Evolutionary conservation across 2,888 invertebrate genomes (phyloP), one percentile per base, ranked within the genome.

Genomic region (Phoenoteleia sp.): DNA sequence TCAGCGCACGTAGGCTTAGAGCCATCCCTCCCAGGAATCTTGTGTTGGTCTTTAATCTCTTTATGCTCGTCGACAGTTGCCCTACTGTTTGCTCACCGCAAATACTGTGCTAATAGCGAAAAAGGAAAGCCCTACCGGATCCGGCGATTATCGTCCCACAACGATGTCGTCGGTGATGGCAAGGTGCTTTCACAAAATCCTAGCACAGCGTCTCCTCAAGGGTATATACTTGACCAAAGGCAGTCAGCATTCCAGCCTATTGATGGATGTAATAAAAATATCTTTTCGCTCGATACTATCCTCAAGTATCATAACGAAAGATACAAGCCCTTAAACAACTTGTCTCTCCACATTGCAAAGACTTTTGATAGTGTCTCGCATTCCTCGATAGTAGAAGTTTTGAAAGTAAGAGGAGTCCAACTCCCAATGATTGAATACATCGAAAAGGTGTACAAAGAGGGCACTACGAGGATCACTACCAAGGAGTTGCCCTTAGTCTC

Each of bases 381-480:
- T 42, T 3, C 15, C 2, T 62, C 79, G 0, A 54, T 79, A 3
- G 1, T n/a, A 2, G 39, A 23, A 5, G 33, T 23, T 0, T 2
- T 75, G 3, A 21, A 3, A 11, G 15, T 47, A 2, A 21, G 9
- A 11, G 79, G 79, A 0, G 27, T 64, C 0, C 84, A 69, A n/a
- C 0, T n/a, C 4, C 39, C 11, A 0, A 23, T 84, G 23, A n/a
- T 39, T 0, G 17, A 42, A 7, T 74, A 79, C 11, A 19, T 83
- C 3, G 23, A 0, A 9, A 86, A 83, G 19, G 87, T 88, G 81
- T 89, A 89, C 85, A 85, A 21, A 86, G 87, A 86, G 69, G 47
- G 87, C 71, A 85, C 85, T 67, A 88, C 86, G 76, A 94, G 92
- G 92, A 93, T 89, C 92, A 92, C 85, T 93, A 93, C 39, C 1